Evolutionary conservation across 2,888 invertebrate genomes (phyloP).

Genomic region (Meiosimyza decipiens): DNA sequence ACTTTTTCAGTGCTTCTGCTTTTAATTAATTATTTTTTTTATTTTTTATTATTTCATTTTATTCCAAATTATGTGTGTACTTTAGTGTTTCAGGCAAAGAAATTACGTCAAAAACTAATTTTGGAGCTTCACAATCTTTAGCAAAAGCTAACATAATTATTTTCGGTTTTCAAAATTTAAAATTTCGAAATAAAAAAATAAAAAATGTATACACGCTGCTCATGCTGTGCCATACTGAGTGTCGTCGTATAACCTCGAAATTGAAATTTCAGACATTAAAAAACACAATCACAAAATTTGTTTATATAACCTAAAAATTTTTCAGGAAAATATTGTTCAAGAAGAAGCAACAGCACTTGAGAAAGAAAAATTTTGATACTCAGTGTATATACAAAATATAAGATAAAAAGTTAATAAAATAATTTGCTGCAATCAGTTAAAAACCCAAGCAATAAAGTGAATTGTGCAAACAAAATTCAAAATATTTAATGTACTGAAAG

Average conservation of each 20-base stretch:
- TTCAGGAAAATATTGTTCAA: constrained; percentile 23
- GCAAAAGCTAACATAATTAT: background rate
- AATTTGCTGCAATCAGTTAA: background rate
- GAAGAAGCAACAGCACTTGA: constrained; percentile 25
- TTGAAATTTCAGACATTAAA: constrained; percentile 16
- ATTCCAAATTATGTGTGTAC: constrained; percentile 21
- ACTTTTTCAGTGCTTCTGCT: constrained; percentile 4
- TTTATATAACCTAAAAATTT: constrained; percentile 42
- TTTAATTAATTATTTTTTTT: background rate
- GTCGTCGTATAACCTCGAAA: constrained; percentile 25
- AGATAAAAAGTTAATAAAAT: constrained; percentile 6
- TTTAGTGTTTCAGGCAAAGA: constrained; percentile 32
- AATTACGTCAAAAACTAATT: constrained; percentile 7
- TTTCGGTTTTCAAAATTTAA: background rate
- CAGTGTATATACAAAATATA: constrained; percentile 34
- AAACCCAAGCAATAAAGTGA: background rate
- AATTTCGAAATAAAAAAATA: background rate
- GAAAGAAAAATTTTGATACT: constrained; percentile 25
- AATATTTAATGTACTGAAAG: background rate
- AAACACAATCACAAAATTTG: constrained; percentile 32
- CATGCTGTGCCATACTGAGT: too few relatives aligned
- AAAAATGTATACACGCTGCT: too few relatives aligned
- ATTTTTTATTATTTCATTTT: background rate
- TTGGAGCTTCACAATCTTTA: too few relatives aligned
- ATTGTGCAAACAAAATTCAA: background rate